Evolutionary conservation across 2,797 vertebrate species (phyloP).

Genomic region (Macroramphosus scolopax): DNA sequence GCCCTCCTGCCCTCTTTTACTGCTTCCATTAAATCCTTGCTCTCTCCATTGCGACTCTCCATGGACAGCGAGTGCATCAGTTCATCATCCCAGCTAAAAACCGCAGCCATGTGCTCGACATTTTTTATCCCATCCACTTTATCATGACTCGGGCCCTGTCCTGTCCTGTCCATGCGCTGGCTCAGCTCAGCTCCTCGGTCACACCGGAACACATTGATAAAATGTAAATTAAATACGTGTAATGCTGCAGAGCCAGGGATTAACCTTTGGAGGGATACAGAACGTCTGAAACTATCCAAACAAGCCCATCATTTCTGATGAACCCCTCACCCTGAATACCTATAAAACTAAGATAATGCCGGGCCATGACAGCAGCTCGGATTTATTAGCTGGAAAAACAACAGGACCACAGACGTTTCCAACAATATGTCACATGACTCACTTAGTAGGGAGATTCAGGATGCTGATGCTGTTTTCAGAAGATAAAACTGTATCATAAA

Average conservation of each 20-base stretch:
- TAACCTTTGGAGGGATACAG: constrained; percentile 13
- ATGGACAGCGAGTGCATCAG: constrained; percentile 24
- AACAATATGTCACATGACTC: too few species aligned
- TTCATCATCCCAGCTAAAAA: constrained; percentile 60
- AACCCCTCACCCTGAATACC: too few species aligned
- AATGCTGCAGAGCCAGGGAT: constrained; percentile 21
- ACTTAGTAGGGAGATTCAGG: too few species aligned
- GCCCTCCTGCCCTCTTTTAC: constrained; percentile 55
- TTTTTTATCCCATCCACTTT: constrained; percentile 40
- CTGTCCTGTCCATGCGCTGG: neutral
- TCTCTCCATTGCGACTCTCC: constrained; percentile 49
- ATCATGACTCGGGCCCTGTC: constrained; percentile 8
- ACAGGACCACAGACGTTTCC: too few species aligned
- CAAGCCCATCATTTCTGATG: too few species aligned
- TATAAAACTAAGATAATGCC: too few species aligned
- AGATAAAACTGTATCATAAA: too few species aligned
- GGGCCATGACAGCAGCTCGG: too few species aligned
- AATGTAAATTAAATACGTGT: constrained; percentile 40
- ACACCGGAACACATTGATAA: constrained; percentile 16
- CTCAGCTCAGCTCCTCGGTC: constrained; percentile 24
- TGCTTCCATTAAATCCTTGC: constrained; percentile 66
- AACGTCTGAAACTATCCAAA: neutral
- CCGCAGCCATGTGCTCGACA: constrained; percentile 19
- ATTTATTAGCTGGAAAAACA: too few species aligned
- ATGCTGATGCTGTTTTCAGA: too few species aligned